Conservation (phyloP, 2,113 vertebrate genomes). For the Psittacula cyanocephala region DNA sequence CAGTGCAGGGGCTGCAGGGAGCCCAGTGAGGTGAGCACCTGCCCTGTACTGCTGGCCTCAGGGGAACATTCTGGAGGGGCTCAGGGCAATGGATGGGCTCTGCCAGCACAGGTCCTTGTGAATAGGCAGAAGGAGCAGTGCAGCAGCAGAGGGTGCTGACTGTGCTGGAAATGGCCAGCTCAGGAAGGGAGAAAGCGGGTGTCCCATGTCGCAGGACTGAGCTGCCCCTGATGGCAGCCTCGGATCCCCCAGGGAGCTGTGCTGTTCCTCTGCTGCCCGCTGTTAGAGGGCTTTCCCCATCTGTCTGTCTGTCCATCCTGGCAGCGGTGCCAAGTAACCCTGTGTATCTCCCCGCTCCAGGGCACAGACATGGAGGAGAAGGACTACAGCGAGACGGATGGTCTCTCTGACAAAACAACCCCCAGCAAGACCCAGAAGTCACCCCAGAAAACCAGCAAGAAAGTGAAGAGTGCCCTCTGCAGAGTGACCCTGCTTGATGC, state of each 20-base stretch:
- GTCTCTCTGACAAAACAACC: constrained; percentile 89
- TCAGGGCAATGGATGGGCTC: background rate
- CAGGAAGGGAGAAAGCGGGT: accelerated
- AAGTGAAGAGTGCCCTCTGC: constrained; percentile 87
- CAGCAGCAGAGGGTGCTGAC: accelerated
- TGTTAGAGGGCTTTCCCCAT: background rate
- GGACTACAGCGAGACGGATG: constrained; percentile 79
- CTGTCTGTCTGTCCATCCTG: background rate
- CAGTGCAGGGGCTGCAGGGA: background rate
- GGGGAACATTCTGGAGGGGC: accelerated
- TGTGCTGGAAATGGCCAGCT: background rate
- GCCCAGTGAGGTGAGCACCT: background rate
- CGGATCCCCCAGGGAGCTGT: accelerated
- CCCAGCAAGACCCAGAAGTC: constrained; percentile 93
- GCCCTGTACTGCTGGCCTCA: accelerated
- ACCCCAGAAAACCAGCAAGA: constrained; percentile 90
- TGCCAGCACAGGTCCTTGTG: background rate
- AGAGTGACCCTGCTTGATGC: constrained; percentile 91
- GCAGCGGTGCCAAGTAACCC: background rate
- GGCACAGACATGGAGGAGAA: constrained; percentile 82
- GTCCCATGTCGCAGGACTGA: accelerated
- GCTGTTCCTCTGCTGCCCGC: background rate
- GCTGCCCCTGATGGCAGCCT: background rate
- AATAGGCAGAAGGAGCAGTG: background rate
- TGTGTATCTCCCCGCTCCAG: background rate